phyloP scores from a whole-genome alignment of 2,797 vertebrate genomes.

The Argya squamiceps region DNA sequence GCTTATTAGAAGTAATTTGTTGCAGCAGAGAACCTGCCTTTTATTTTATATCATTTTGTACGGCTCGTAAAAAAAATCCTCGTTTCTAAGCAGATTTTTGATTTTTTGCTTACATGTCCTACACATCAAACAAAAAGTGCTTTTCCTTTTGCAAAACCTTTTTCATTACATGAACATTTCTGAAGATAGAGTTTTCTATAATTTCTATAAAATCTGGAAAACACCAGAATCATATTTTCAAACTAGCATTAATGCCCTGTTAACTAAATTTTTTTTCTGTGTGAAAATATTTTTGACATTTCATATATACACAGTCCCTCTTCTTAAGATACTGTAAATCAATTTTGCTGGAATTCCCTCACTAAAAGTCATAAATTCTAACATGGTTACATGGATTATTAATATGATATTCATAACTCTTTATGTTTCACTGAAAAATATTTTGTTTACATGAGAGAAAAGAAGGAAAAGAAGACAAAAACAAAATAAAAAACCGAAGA shows the following conservation, averaged over 20 bases:
- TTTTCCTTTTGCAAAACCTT: not conserved
- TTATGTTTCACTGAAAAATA: not conserved
- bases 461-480: not conserved
- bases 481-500: not conserved
- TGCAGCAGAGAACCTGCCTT: not conserved
- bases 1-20: not conserved
- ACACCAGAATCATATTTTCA: not conserved
- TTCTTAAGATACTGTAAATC: not conserved
- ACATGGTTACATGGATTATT: not conserved
- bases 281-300: not conserved
- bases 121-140: not conserved
- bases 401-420: not conserved
- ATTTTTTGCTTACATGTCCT: not conserved
- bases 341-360: not conserved
- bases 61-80: not conserved
- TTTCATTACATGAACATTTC: not conserved
- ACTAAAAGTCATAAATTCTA: not conserved
- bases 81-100: not conserved
- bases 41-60: not conserved
- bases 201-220: not conserved
- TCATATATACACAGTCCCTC: not conserved
- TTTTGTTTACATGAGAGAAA: not conserved
- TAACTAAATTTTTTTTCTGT: not conserved
- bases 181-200: not conserved
- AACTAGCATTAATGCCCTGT: fast-evolving